These are phyloP conservation scores for Pardalotus punctatus DNA, from an alignment of 2,113 vertebrate genomes.

Conservation along the genomic window DNA sequence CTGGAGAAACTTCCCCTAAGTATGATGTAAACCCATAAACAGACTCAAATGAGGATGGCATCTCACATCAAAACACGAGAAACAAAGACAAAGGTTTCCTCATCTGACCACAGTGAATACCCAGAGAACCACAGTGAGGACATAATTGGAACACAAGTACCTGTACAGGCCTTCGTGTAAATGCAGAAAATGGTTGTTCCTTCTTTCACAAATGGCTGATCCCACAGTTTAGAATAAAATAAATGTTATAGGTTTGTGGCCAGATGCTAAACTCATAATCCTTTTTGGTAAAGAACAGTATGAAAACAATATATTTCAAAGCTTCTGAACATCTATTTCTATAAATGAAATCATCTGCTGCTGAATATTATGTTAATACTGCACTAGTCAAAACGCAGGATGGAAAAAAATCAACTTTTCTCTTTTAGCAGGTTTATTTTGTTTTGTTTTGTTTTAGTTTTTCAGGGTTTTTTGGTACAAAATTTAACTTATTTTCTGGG, in stretches of 20 bases:
- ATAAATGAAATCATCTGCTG: background rate
- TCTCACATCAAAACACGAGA: rapidly evolving
- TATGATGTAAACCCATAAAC: background rate
- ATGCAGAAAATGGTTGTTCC: background rate
- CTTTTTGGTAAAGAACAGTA: background rate
- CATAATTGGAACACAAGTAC: background rate
- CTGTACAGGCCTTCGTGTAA: background rate
- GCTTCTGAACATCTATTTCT: background rate
- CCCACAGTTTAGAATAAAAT: background rate
- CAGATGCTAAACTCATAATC: background rate
- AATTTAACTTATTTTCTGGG: background rate
- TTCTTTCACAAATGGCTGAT: background rate
- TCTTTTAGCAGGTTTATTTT: background rate
- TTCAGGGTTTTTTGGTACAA: background rate
- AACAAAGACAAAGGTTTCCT: background rate
- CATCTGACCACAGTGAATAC: background rate
- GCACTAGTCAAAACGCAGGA: background rate
- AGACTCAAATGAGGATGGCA: background rate
- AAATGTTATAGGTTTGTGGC: rapidly evolving
- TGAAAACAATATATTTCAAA: background rate
- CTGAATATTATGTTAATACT: background rate
- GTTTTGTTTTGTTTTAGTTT: no score
- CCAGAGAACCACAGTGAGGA: background rate
- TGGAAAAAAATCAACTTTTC: background rate
- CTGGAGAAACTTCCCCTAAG: background rate